A percentile compares a stretch with the other conserved stretches of the same genome.
phyloP scores from a whole-genome alignment of 2,888 invertebrate genomes.

The Smittia sp. region DNA sequence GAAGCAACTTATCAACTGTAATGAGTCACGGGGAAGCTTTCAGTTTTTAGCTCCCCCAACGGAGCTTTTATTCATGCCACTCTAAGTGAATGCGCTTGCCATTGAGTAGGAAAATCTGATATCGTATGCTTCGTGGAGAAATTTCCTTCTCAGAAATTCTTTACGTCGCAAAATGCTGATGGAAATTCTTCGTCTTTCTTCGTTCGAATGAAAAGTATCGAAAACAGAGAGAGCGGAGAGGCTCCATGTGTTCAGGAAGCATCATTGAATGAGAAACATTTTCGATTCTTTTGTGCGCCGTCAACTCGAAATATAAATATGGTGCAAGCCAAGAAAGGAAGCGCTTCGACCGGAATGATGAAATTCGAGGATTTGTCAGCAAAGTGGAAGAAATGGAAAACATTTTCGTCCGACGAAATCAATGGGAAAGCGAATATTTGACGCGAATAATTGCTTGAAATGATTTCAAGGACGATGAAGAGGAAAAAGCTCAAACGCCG shows the following conservation, averaged over 20 bases:
- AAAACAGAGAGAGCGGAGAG: background rate
- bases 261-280: background rate
- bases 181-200: background rate
- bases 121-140: too few species aligned
- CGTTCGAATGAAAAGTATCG: too few species aligned
- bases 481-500: background rate
- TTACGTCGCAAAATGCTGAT: background rate
- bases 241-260: background rate
- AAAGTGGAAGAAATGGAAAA: background rate
- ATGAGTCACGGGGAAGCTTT: too few species aligned
- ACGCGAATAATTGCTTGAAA: background rate
- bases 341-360: background rate
- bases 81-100: too few species aligned
- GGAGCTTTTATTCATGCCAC: too few species aligned
- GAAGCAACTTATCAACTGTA: too few species aligned
- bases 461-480: background rate
- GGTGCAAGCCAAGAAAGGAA: background rate
- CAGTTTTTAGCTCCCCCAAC: too few species aligned
- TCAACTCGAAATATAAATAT: background rate
- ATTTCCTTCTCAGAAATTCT: background rate
- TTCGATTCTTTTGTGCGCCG: background rate
- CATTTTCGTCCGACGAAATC: background rate
- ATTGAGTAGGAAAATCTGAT: too few species aligned
- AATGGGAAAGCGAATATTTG: too few species aligned
- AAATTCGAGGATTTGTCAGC: background rate